phyloP scores from a whole-genome alignment of 2,113 vertebrate genomes.

The Nannospalax galili region DNA sequence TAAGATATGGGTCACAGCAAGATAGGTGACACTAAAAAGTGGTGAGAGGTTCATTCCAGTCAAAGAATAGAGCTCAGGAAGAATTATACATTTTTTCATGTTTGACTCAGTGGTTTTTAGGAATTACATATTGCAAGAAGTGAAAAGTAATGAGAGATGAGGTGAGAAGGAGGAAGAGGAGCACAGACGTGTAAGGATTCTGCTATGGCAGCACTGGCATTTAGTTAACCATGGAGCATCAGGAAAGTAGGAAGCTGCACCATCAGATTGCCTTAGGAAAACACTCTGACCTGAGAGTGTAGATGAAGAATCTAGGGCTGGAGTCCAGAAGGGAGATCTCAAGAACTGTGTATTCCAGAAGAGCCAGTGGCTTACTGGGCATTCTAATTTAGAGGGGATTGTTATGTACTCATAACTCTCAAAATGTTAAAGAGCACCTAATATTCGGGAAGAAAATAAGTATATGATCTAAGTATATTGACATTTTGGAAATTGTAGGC shows the following conservation, averaged over 20 bases:
- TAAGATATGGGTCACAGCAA: background rate
- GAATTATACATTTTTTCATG: background rate
- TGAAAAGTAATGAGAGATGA: background rate
- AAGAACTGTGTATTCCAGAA: background rate
- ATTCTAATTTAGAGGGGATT: background rate
- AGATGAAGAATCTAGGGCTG: background rate
- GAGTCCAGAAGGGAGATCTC: background rate
- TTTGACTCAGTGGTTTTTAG: background rate
- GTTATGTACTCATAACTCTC: background rate
- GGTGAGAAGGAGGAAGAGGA: accelerated
- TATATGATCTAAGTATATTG: background rate
- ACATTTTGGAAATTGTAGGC: background rate
- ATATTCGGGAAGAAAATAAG: background rate
- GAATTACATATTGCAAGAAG: background rate
- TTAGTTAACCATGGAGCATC: too few relatives aligned
- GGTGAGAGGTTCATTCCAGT: background rate
- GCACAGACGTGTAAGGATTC: background rate
- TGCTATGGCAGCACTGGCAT: too few relatives aligned
- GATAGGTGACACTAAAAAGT: background rate
- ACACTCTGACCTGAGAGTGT: background rate
- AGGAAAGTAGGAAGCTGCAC: background rate
- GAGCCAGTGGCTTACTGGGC: background rate
- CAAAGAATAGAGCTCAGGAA: background rate
- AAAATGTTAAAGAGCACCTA: background rate
- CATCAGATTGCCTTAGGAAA: background rate